These are phyloP conservation scores for Rynchops niger DNA, from an alignment of 2,113 vertebrate species.

Conservation along the genomic window DNA sequence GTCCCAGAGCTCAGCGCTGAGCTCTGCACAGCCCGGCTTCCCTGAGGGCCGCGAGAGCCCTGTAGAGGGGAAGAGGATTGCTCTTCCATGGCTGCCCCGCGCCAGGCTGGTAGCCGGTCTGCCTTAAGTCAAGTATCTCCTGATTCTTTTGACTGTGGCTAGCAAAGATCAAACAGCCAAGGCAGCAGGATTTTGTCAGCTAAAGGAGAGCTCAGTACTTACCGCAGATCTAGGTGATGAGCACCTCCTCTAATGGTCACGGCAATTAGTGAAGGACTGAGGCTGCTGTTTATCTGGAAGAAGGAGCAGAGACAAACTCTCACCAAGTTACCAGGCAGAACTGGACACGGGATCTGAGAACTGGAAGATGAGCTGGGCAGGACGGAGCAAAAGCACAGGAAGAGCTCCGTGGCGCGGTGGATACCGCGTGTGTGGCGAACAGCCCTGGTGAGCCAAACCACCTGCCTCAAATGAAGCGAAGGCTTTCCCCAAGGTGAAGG, in stretches of 20 bases:
- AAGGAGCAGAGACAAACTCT: neutral
- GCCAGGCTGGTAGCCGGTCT: neutral
- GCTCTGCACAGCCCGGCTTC: neutral
- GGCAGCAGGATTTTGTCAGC: neutral
- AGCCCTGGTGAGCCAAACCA: neutral
- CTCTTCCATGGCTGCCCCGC: neutral
- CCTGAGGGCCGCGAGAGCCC: neutral
- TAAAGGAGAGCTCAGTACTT: neutral
- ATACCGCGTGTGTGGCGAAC: neutral
- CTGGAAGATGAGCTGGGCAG: neutral
- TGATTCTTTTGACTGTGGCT: neutral
- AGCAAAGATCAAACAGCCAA: neutral
- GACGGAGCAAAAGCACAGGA: neutral
- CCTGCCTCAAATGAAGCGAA: neutral
- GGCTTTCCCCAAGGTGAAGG: neutral
- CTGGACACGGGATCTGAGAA: neutral
- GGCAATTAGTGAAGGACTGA: constrained; percentile 81
- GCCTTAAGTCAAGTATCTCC: neutral
- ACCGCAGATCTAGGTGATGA: constrained; percentile 93
- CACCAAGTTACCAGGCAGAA: neutral
- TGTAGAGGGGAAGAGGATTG: neutral
- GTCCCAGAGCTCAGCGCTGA: neutral
- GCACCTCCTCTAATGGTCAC: constrained; percentile 83
- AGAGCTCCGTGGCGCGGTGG: neutral
- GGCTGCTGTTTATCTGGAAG: constrained; percentile 79